A percentile compares a stretch with the other conserved stretches of the same genome.
These are phyloP conservation scores for Sphaerophoria taeniata DNA, from an alignment of 2,888 invertebrate genomes.

Conservation along the genomic window DNA sequence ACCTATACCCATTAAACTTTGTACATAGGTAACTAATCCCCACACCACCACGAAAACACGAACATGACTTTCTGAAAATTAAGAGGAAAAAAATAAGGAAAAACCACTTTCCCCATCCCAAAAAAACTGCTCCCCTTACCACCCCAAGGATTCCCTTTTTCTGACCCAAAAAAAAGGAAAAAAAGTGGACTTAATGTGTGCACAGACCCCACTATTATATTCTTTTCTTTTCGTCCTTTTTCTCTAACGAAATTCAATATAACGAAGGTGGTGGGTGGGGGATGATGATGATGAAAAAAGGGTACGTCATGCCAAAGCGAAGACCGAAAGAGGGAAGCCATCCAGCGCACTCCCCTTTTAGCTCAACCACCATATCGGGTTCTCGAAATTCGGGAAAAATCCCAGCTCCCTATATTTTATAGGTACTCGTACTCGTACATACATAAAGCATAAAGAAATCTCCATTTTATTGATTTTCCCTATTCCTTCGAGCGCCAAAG, in stretches of 20 bases:
- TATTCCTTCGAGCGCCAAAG: slow-evolving; percentile 3
- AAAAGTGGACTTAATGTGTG: slow-evolving; percentile 52
- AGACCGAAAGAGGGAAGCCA: neutral
- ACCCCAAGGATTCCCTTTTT: no score
- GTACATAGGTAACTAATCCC: slow-evolving; percentile 2
- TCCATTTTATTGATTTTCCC: slow-evolving; percentile 72
- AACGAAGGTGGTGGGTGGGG: neutral
- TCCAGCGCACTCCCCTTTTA: slow-evolving; percentile 25
- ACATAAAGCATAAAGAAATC: slow-evolving; percentile 68
- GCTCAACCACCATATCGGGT: slow-evolving; percentile 7
- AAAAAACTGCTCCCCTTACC: no score
- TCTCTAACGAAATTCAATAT: slow-evolving; percentile 5
- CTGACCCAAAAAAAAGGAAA: slow-evolving; percentile 28
- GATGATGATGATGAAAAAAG: slow-evolving; percentile 16
- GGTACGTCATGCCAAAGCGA: neutral
- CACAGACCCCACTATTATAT: slow-evolving; percentile 60
- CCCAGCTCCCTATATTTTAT: slow-evolving; percentile 43
- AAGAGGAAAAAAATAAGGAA: slow-evolving; percentile 5
- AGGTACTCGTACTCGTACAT: no score
- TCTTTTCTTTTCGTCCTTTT: slow-evolving; percentile 30
- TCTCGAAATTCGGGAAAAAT: slow-evolving; percentile 49
- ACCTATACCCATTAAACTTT: neutral
- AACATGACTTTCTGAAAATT: slow-evolving; percentile 6
- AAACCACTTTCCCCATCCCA: slow-evolving; percentile 49
- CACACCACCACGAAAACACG: no score